Conservation (phyloP, 2,113 vertebrate species). For the Mustela nigripes region DNA sequence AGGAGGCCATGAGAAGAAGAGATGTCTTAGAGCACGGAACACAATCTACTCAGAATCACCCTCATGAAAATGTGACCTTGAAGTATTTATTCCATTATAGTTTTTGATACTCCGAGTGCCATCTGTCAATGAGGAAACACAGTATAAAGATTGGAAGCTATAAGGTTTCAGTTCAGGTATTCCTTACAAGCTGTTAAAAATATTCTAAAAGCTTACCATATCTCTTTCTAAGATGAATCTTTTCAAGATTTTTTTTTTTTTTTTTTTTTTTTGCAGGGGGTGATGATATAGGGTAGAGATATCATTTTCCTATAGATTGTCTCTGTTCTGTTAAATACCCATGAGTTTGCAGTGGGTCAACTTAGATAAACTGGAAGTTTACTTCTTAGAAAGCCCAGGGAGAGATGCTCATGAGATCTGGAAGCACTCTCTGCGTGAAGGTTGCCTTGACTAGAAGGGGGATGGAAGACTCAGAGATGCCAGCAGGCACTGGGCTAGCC, state of each 20-base stretch:
- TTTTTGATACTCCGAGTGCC: neutral
- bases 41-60: neutral
- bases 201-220: neutral
- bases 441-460: neutral
- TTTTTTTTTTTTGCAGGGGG: neutral
- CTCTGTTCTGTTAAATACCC: neutral
- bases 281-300: neutral
- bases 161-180: neutral
- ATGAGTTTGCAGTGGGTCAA: neutral
- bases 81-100: neutral
- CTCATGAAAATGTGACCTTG: neutral
- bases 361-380: neutral
- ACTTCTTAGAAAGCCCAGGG: neutral
- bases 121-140: neutral
- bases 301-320: neutral
- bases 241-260: neutral
- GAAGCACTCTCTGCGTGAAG: neutral
- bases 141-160: neutral
- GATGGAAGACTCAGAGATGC: neutral
- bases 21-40: neutral
- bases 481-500: accelerated
- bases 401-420: neutral
- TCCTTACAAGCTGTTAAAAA: neutral
- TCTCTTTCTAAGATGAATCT: neutral
- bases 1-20: neutral